These are phyloP conservation scores for Drosophila tanythrix DNA, from an alignment of 2,888 invertebrate genomes.

Conservation along the genomic window DNA sequence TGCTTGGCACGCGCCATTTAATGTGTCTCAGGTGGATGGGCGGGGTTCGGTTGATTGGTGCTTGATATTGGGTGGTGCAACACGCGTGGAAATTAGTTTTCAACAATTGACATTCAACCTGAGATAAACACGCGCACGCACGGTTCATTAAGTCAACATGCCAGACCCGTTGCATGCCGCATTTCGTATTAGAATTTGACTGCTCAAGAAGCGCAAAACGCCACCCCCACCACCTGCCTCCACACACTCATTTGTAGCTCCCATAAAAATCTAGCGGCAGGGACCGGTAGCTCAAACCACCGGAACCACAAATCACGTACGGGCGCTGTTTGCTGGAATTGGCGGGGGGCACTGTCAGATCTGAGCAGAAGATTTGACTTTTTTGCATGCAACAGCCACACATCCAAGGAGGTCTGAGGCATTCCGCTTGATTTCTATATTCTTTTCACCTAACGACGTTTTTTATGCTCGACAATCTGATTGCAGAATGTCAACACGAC, in stretches of 20 bases:
- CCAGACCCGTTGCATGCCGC: constrained; percentile 70
- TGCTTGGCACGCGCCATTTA: constrained; percentile 73
- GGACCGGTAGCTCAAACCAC: constrained; percentile 56
- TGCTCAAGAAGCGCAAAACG: constrained; percentile 27
- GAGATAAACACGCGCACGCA: constrained; percentile 78
- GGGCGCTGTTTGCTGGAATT: constrained; percentile 19
- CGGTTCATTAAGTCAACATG: constrained; percentile 82
- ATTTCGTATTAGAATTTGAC: constrained; percentile 72
- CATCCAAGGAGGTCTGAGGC: neutral
- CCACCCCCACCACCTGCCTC: neutral
- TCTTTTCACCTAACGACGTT: neutral
- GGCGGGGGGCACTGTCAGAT: constrained; percentile 11
- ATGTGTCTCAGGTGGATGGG: constrained; percentile 17
- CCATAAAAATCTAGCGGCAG: constrained; percentile 1
- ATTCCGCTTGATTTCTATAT: neutral
- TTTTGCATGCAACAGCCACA: constrained; percentile 27
- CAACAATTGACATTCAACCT: constrained; percentile 82
- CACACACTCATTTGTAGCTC: constrained; percentile 16
- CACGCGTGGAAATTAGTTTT: constrained; percentile 71
- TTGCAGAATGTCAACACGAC: neutral
- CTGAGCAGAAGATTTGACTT: constrained; percentile 18
- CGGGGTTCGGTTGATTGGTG: neutral
- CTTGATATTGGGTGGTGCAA: neutral
- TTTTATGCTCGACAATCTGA: neutral
- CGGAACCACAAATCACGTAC: constrained; percentile 75